Base-by-base conservation (phyloP, 2,113 vertebrate genomes). In the Chitala chitala region DNA sequence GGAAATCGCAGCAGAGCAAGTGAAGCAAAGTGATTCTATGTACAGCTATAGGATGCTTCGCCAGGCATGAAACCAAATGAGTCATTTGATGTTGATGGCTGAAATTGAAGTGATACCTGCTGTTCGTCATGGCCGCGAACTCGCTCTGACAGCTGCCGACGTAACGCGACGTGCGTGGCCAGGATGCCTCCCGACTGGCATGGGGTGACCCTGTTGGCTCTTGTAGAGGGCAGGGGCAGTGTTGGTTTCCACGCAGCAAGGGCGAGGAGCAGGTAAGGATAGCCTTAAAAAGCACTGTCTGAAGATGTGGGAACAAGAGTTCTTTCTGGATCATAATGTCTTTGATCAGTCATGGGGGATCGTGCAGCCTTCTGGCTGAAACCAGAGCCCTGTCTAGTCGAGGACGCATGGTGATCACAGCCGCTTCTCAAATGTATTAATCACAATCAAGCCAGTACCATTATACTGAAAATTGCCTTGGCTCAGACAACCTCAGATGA, bases 61-160 rank as follows among this genome's bases (percentile, higher is more conserved):
- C 93, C 92, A 92, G 94, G 95, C 95, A 94, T 94, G 94, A 98
- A 97, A 98, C 98, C 91, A 95, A 96, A 98, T 95, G 94, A 95
- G 94, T 95, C 93, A 95, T 98, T 94, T 96, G 93, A 95, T 94
- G 94, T 95, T 94, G 93, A 95, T 94, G 93, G 94, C 91, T 94
- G 92, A 93, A 96, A 96, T 96, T 93, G 93, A 94, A 98, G 94
- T 93, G 92, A 96, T 96, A 94, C 92, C 92, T 88, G 89, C 91
- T 92, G 93, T 92, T 94, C 40, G 5, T 91, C 89, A 83, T 90
- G 90, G 88, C 89, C 87, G 87, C 86, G 87, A 86, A 91, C 89
- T 89, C 87, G 86, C 87, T 89, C 88, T 85, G 90, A 91, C 89
- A 91, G 89, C 88, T 84, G 48, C 10, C 22, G 15, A 72, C 65